Evolutionary conservation across 1,140 invertebrate species (phyloP), one percentile per base, ranked within the genome.

Genomic region (Acromyrmex heyeri): DNA sequence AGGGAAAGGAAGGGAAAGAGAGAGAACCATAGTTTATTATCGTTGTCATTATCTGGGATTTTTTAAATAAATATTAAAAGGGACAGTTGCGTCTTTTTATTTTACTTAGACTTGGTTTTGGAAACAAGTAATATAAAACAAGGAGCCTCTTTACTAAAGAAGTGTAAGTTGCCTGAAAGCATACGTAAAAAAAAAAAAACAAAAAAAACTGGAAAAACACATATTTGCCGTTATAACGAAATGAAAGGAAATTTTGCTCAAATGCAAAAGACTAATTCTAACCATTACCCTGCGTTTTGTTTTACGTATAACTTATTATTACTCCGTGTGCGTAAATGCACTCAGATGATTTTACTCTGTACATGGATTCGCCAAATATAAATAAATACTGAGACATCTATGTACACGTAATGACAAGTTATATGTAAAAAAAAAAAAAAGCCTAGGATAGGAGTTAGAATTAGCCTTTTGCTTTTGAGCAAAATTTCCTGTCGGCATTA

Each of bases 401-500:
- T 16, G 18, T 5, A 75, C 34, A 8, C 10, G 12, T n/a, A 53
- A 3, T 12, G 14, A 44, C 27, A 57, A 57, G 16, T 69, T 69
- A 69, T 18, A 48, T 30, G 5, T 21, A 21, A 24, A 55, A 44
- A 34, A 34, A 34, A 34, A 21, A 44, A 24, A 38, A 57, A 24
- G 10, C 18, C 14, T 44, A 16, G 24, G 12, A 10, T 77, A 21
- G 14, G 16, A 59, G 53, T 70, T 44, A n/a, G 30, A 44, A 67
- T 67, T 76, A 61, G 38, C 12, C 30, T 21, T 55, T 57, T 57
- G 64, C 64, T 55, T 69, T 38, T 14, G 44, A 18, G n/a, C 62
- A 6, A 24, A 69, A 79, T 67, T 38, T 55, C n/a, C 27, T 55
- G 44, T 44, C 16, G 21, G 16, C 21, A 38, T n/a, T 38, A 27